phyloP scores from a whole-genome alignment of 2,888 invertebrate species.

The Platycnemis pennipes region DNA sequence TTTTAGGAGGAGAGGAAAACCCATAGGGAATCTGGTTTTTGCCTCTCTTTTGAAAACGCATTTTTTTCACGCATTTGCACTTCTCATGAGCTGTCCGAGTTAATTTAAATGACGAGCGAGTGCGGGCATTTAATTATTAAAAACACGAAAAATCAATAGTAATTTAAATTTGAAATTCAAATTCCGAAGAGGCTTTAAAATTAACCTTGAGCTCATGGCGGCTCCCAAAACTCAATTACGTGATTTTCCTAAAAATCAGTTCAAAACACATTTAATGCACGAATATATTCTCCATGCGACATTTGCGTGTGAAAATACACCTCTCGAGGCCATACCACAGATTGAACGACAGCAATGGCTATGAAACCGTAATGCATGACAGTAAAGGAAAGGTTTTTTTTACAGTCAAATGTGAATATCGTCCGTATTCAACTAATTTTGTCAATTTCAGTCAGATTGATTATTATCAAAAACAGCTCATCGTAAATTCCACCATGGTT shows the following conservation, averaged over 20 bases:
- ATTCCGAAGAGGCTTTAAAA: neutral
- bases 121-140: neutral
- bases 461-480: neutral
- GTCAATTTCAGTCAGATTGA: neutral
- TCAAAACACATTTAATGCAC: neutral
- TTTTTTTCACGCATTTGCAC: neutral
- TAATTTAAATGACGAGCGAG: neutral
- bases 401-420: neutral
- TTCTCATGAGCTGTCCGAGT: neutral
- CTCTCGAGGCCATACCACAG: neutral
- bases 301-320: neutral
- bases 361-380: neutral
- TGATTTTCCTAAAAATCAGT: neutral
- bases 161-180: constrained; percentile 8
- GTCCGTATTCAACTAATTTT: neutral
- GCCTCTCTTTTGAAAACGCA: neutral
- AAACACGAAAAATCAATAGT: neutral
- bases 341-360: neutral
- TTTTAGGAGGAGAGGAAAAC: neutral
- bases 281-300: neutral
- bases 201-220: neutral
- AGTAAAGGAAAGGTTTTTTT: neutral
- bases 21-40: neutral
- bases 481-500: neutral
- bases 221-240: neutral